A percentile compares a stretch with the other conserved stretches of the same genome.
Evolutionary conservation across 2,888 invertebrate species (phyloP).

Genomic region (Mesorhabditis spiculigera): DNA sequence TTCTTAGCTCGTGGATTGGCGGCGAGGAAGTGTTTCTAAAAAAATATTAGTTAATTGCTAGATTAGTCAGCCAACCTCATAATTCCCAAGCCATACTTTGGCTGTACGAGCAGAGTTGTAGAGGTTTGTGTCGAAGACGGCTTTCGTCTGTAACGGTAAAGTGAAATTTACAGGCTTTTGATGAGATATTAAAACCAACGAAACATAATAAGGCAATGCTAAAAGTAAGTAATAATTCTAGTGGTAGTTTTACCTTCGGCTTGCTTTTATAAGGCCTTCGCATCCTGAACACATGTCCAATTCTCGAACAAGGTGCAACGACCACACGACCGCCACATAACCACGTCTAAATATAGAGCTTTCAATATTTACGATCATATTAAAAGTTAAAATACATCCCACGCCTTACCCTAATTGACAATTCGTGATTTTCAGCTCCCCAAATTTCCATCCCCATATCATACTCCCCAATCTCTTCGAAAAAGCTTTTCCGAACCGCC

Average conservation of each 20-base stretch:
- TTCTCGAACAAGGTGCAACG: constrained; percentile 90
- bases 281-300: constrained; percentile 95
- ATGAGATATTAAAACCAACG: too few species aligned
- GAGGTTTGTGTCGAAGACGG: constrained; percentile 77
- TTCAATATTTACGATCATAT: neutral
- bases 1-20: constrained; percentile 66
- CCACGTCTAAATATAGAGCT: constrained; percentile 74
- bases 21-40: constrained; percentile 42
- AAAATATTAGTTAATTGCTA: neutral
- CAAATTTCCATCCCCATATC: constrained; percentile 99
- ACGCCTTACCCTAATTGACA: constrained; percentile 80
- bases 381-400: neutral
- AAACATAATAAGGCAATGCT: neutral
- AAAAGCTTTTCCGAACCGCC: constrained; percentile 90
- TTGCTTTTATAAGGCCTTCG: constrained; percentile 87
- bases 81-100: constrained; percentile 99
- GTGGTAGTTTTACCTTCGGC: constrained; percentile 70
- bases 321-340: constrained; percentile 92
- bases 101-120: constrained; percentile 97
- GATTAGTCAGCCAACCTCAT: constrained; percentile 69
- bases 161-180: too few species aligned
- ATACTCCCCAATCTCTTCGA: constrained; percentile 94
- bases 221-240: too few species aligned
- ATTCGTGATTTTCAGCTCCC: constrained; percentile 92
- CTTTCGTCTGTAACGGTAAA: constrained; percentile 22